Evolutionary conservation across 2,888 invertebrate species (phyloP), one percentile per base, ranked within the genome.

Genomic region (Odontocolon sp.): DNA sequence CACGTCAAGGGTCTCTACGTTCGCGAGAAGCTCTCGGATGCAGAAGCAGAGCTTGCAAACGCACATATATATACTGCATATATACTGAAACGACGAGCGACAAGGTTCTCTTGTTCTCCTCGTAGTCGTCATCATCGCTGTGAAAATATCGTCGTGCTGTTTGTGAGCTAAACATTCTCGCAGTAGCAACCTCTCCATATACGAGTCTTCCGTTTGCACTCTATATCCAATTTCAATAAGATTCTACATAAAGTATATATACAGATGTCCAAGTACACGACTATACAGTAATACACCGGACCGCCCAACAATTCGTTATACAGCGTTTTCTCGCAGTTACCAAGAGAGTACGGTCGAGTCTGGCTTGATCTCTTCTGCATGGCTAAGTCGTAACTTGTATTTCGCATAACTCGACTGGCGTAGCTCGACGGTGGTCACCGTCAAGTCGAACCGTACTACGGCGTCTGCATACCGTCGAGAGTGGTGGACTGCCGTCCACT

Each of bases 301-400:
- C 50, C 23, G 50, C 26, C 36, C 36, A 63, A 9, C 33, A 21
- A 36, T 61, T 38, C 23, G 16, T 40, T n/a, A n/a, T n/a, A n/a
- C n/a, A n/a, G n/a, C n/a, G n/a, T 52, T 28, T 66, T 40, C 64
- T 31, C 33, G 52, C 52, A 50, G 40, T 66, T 52, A 52, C 18
- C 40, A 8, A 16, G 18, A 3, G 40, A 26, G 14, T 57, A 21
- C 26, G 23, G 16, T 21, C 11, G 11, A 16, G 6, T 18, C 18
- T 18, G 16, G 38, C 40, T 52, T 18, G 18, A 28, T 64, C 38
- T 52, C 52, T 64, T 28, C 23, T 26, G 47, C 52, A 14, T 40
- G 40, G 52, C 47, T 3, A 14, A 14, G 52, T 52, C 64, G 52
- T 50, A 52, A 52, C 50, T 64, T 64, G 38, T 52, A 38, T 8